Evolutionary conservation across 1,140 invertebrate species (phyloP).

Genomic region (Rhyzopertha dominica): DNA sequence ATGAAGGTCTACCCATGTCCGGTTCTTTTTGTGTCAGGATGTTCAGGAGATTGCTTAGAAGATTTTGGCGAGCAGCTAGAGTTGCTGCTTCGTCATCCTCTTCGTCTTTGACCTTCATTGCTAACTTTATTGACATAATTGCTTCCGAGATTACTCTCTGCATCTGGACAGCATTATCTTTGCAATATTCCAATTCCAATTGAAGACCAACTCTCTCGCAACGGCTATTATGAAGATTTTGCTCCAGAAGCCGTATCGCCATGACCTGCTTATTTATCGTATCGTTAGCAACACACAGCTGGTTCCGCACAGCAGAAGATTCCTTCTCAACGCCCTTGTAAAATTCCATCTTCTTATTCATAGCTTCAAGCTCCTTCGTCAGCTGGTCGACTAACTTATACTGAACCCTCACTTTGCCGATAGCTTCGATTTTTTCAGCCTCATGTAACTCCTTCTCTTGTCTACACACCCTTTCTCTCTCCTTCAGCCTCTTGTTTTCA

Average conservation of each 20-base stretch:
- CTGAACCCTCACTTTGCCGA: conserved; percentile 46
- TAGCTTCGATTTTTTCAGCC: conserved; percentile 46
- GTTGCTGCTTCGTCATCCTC: conserved; percentile 20
- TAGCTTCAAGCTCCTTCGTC: conserved; percentile 46
- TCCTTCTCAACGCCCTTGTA: conserved; percentile 51
- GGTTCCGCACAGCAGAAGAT: conserved; percentile 45
- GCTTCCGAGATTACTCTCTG: conserved; percentile 55
- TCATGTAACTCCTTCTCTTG: conserved; percentile 46
- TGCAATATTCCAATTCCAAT: conserved; percentile 49
- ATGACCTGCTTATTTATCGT: too few relatives aligned
- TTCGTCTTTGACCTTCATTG: conserved; percentile 48
- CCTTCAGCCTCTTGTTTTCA: conserved; percentile 48
- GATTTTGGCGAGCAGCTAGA: conserved; percentile 43
- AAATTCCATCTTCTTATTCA: conserved; percentile 50
- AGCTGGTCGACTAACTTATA: conserved; percentile 44
- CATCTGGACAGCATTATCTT: conserved; percentile 51
- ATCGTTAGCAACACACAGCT: too few relatives aligned
- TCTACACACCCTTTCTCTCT: conserved; percentile 40
- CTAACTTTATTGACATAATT: conserved; percentile 52
- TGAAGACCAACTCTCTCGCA: conserved; percentile 32
- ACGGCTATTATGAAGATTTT: conserved; percentile 53
- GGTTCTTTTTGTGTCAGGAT: conserved; percentile 52
- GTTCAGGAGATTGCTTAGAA: conserved; percentile 51
- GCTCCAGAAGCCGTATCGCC: conserved; percentile 52
- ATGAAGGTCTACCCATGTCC: conserved; percentile 27